These are phyloP conservation scores for Drusus annulatus DNA, from an alignment of 1,140 invertebrate species.

Conservation along the genomic window DNA sequence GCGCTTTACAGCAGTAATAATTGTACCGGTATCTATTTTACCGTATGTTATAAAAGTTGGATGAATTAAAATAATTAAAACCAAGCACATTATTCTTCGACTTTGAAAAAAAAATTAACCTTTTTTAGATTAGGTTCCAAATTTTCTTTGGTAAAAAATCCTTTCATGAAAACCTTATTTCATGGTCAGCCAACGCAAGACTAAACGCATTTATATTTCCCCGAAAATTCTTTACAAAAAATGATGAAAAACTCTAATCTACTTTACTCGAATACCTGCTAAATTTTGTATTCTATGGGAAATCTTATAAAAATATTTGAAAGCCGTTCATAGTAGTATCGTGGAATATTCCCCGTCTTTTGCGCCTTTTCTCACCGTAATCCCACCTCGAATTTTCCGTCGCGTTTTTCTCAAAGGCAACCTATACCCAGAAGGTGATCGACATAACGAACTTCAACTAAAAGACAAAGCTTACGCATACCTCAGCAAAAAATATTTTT, in stretches of 20 bases:
- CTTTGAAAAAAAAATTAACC: too few species aligned
- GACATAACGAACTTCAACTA: neutral
- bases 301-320: constrained; percentile 1
- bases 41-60: too few species aligned
- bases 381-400: neutral
- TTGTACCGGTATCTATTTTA: too few species aligned
- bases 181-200: too few species aligned
- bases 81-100: too few species aligned
- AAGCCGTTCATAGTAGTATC: neutral
- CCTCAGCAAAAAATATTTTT: neutral
- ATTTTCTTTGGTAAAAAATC: too few species aligned
- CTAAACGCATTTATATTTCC: too few species aligned
- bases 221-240: too few species aligned
- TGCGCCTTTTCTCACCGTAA: neutral
- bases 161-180: too few species aligned
- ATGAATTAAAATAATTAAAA: too few species aligned
- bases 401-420: neutral
- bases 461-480: neutral
- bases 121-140: too few species aligned
- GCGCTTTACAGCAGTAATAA: too few species aligned
- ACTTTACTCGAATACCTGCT: neutral
- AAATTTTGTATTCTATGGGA: neutral
- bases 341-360: neutral
- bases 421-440: neutral
- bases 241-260: neutral